phyloP scores from a whole-genome alignment of 2,888 invertebrate species.

The Nomada fabriciana region DNA sequence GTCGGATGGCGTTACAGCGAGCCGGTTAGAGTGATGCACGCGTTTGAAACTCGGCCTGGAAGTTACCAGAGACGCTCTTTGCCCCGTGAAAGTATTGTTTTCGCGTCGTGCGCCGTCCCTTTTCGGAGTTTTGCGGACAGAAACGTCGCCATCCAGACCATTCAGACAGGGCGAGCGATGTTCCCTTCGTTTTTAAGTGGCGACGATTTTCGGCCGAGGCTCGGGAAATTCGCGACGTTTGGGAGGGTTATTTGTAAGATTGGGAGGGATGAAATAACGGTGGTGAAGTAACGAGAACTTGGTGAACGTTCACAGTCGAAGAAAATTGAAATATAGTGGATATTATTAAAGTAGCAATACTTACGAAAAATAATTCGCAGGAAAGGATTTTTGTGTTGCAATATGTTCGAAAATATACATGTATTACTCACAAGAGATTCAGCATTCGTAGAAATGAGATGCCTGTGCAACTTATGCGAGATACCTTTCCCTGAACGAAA shows the following conservation, averaged over 20 bases:
- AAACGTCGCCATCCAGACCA: background rate
- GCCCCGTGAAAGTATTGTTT: slow-evolving; percentile 44
- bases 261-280: too few relatives aligned
- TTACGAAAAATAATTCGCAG: too few relatives aligned
- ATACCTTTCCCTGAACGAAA: background rate
- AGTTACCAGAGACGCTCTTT: slow-evolving; percentile 14
- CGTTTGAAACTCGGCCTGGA: slow-evolving; percentile 30
- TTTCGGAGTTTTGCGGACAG: slow-evolving; percentile 1
- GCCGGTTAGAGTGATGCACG: slow-evolving; percentile 31
- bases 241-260: too few relatives aligned
- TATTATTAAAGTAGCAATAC: too few relatives aligned
- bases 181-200: too few relatives aligned
- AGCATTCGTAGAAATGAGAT: background rate
- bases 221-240: too few relatives aligned
- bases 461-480: background rate
- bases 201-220: background rate
- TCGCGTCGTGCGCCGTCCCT: slow-evolving; percentile 6
- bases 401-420: too few relatives aligned
- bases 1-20: background rate
- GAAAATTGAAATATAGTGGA: too few relatives aligned
- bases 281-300: too few relatives aligned
- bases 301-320: too few relatives aligned
- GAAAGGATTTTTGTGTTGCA: too few relatives aligned
- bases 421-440: background rate
- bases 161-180: too few relatives aligned